phyloP scores from a whole-genome alignment of 2,797 vertebrate species.

The Urosaurus nigricauda region DNA sequence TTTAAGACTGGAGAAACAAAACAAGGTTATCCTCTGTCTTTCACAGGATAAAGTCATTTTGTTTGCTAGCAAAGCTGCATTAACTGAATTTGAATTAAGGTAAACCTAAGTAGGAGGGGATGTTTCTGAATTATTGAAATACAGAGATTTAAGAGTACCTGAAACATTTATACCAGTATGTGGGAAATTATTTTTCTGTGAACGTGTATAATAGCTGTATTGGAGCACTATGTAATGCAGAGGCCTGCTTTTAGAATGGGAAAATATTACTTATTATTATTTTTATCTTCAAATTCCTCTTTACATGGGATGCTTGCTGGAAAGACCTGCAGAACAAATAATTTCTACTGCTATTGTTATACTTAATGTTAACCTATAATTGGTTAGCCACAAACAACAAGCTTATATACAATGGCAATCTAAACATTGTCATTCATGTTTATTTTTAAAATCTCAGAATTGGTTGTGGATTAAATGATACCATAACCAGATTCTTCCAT shows the following conservation, averaged over 20 bases:
- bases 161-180: slow-evolving; percentile 37
- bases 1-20: slow-evolving; percentile 29
- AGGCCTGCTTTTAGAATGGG: slow-evolving; percentile 25
- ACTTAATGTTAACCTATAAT: not conserved
- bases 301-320: not conserved
- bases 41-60: slow-evolving; percentile 25
- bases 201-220: slow-evolving; percentile 30
- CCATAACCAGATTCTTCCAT: slow-evolving; percentile 42
- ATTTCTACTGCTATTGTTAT: not conserved
- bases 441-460: slow-evolving; percentile 40
- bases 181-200: slow-evolving; percentile 17
- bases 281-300: slow-evolving; percentile 27
- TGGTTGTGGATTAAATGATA: slow-evolving; percentile 31
- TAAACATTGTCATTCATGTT: slow-evolving; percentile 34
- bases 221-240: not conserved
- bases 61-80: slow-evolving; percentile 24
- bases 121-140: slow-evolving; percentile 24
- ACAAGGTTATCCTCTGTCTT: not conserved
- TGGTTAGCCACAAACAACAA: slow-evolving; percentile 37
- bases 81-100: not conserved
- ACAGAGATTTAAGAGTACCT: slow-evolving; percentile 1
- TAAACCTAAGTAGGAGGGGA: slow-evolving; percentile 22
- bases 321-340: not conserved
- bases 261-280: slow-evolving; percentile 14
- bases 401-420: not conserved